Percentiles rank a stretch among this genome's conserved stretches.
Conservation (phyloP, 1,140 invertebrate genomes). For the Hesperophylax magnus region DNA sequence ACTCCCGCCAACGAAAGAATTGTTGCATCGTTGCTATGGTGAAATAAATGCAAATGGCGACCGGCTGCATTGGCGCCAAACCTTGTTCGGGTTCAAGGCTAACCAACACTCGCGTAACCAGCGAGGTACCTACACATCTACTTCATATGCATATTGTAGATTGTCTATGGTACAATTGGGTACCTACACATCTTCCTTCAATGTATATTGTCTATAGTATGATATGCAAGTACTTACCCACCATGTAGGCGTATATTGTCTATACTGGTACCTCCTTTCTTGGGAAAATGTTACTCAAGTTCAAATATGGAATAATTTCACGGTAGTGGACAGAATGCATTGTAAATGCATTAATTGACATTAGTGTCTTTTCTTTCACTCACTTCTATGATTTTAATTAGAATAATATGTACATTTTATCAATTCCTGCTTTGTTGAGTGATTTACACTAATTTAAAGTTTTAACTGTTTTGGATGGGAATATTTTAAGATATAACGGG, state of each 20-base stretch:
- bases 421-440: no score
- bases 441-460: no score
- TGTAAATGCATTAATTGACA: background rate
- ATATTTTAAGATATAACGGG: no score
- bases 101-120: background rate
- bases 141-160: no score
- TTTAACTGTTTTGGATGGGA: no score
- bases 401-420: background rate
- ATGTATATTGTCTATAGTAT: no score
- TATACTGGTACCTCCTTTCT: background rate
- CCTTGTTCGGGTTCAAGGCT: slow-evolving; percentile 34
- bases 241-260: no score
- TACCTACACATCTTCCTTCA: no score
- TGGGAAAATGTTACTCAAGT: slow-evolving; percentile 9
- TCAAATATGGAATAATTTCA: slow-evolving; percentile 33
- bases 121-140: background rate
- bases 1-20: background rate
- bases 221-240: no score
- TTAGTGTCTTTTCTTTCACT: background rate
- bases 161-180: no score
- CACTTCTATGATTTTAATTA: background rate
- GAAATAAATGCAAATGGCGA: slow-evolving; percentile 30
- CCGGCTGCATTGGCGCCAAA: slow-evolving; percentile 23
- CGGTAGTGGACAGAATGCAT: background rate
- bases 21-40: slow-evolving; percentile 20